A percentile compares a stretch with the other conserved stretches of the same genome.
Evolutionary conservation across 2,797 vertebrate genomes (phyloP).

Genomic region (Bradypus variegatus): DNA sequence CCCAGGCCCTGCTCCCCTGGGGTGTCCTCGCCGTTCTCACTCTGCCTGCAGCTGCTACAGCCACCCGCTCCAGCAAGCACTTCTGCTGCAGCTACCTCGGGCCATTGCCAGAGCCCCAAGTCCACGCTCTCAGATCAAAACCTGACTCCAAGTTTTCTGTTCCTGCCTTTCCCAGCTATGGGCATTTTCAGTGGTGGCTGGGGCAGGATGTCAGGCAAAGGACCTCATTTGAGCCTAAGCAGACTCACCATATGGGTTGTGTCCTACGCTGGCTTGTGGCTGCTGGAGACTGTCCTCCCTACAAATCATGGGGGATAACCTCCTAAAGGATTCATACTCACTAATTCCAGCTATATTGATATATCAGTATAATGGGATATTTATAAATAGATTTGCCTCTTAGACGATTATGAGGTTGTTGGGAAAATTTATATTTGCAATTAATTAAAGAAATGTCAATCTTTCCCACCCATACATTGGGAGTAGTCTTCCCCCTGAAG

Average conservation of each 20-base stretch:
- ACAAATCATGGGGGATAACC: neutral
- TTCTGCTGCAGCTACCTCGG: neutral
- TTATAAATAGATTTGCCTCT: neutral
- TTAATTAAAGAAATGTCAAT: neutral
- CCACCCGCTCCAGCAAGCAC: neutral
- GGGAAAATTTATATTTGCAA: neutral
- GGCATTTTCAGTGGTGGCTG: neutral
- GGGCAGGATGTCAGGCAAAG: neutral
- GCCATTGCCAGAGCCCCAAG: neutral
- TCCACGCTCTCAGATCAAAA: neutral
- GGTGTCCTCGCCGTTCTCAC: accelerated
- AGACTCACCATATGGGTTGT: neutral
- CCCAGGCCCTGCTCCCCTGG: neutral
- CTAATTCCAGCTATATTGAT: neutral
- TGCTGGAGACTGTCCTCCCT: neutral
- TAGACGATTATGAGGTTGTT: neutral
- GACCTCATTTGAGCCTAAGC: neutral
- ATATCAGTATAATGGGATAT: neutral
- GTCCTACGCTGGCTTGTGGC: neutral
- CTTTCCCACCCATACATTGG: neutral
- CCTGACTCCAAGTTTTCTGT: neutral
- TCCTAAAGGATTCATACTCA: neutral
- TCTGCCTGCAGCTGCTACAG: neutral
- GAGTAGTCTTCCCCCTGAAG: neutral
- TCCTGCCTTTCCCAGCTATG: neutral